These are phyloP conservation scores for Dioctria linearis DNA, from an alignment of 2,888 invertebrate genomes.

Conservation along the genomic window DNA sequence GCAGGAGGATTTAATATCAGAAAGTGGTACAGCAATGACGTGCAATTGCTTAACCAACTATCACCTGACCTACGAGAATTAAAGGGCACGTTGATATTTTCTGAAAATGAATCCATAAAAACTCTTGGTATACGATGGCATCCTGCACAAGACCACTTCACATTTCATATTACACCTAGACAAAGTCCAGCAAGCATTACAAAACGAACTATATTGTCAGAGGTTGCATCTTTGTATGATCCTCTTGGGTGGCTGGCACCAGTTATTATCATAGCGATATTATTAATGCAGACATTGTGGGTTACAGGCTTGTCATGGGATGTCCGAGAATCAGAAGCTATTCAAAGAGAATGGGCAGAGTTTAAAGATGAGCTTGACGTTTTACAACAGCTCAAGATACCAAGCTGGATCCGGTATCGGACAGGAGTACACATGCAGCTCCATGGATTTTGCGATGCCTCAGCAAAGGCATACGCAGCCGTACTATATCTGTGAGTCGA, in stretches of 20 bases:
- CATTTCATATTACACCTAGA: background rate
- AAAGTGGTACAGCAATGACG: slow-evolving; percentile 53
- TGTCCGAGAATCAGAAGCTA: background rate
- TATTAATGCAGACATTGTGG: background rate
- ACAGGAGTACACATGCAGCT: too few relatives aligned
- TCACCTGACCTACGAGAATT: slow-evolving; percentile 16
- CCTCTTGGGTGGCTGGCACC: background rate
- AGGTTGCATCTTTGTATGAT: background rate
- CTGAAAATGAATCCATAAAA: background rate
- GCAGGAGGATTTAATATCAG: slow-evolving; percentile 48
- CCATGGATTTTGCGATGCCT: too few relatives aligned
- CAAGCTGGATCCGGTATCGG: too few relatives aligned
- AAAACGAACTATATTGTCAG: background rate
- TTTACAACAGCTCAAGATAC: too few relatives aligned
- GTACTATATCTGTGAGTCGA: too few relatives aligned
- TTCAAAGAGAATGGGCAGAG: too few relatives aligned
- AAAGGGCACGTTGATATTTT: background rate
- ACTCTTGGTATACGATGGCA: background rate
- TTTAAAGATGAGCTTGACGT: too few relatives aligned
- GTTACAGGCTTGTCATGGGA: background rate
- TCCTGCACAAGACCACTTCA: background rate
- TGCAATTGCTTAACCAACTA: too few relatives aligned
- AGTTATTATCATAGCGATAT: background rate
- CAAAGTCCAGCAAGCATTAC: background rate
- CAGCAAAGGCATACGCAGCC: too few relatives aligned